These are phyloP conservation scores for Ptilonorhynchus violaceus DNA, from an alignment of 2,113 vertebrate genomes.

Conservation along the genomic window DNA sequence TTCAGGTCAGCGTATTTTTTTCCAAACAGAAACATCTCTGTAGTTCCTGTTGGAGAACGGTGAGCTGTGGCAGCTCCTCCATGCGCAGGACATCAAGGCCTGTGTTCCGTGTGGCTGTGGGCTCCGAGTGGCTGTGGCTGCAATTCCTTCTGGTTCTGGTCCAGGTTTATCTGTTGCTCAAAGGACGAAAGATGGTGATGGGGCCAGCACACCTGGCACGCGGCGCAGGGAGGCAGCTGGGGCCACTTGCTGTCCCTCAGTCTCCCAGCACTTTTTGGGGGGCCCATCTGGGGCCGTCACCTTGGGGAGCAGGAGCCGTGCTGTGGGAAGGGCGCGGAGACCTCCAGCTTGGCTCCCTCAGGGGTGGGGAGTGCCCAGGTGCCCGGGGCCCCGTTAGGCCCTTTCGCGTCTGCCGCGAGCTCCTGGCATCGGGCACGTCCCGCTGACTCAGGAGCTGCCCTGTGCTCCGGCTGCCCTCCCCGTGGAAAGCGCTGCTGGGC, in stretches of 20 bases:
- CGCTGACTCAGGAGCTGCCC: neutral
- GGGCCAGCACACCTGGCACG: fast-evolving
- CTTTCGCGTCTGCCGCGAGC: neutral
- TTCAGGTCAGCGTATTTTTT: neutral
- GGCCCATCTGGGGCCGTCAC: neutral
- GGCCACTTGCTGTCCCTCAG: neutral
- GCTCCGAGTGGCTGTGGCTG: fast-evolving
- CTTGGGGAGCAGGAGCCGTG: neutral
- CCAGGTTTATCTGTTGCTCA: neutral
- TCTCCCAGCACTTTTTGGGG: neutral
- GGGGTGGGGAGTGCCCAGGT: conserved; percentile 9
- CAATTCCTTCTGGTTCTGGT: fast-evolving
- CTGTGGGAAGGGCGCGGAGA: neutral
- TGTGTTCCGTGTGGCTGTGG: fast-evolving
- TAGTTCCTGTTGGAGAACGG: neutral
- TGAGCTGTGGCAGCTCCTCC: neutral
- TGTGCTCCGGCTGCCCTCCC: neutral
- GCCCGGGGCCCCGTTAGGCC: neutral
- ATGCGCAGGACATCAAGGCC: fast-evolving
- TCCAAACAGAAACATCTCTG: fast-evolving
- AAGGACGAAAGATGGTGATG: fast-evolving
- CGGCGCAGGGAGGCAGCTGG: neutral
- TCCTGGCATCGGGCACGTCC: neutral
- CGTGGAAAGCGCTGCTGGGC: neutral
- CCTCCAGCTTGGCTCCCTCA: neutral